phyloP scores from a whole-genome alignment of 2,888 invertebrate genomes.

The Dysmachus trigonus region DNA sequence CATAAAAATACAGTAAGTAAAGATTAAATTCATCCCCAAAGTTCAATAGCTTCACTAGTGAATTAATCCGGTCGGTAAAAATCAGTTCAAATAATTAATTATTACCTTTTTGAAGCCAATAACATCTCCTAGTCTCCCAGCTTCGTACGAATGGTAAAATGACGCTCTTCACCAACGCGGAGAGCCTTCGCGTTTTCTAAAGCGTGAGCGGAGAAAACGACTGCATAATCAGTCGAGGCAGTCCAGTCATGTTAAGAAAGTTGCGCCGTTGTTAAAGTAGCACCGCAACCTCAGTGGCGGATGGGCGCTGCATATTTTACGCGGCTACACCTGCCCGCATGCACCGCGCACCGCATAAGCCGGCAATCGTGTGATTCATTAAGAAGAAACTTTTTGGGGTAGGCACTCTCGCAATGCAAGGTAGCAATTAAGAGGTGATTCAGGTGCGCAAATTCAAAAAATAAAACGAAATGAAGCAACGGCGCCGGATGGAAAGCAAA shows the following conservation, averaged over 20 bases:
- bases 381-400: constrained; percentile 30
- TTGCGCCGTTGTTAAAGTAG: too few species aligned
- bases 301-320: neutral
- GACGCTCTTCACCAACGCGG: neutral
- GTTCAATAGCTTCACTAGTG: constrained; percentile 3
- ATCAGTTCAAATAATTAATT: constrained; percentile 20
- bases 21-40: neutral
- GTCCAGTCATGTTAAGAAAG: neutral
- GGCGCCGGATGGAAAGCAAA: neutral
- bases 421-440: constrained; percentile 22
- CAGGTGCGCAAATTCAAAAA: constrained; percentile 8
- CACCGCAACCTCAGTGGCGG: too few species aligned
- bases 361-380: neutral
- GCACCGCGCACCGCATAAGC: neutral
- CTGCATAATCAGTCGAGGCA: neutral
- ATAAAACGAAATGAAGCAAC: neutral
- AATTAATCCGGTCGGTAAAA: neutral
- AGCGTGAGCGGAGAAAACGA: constrained; percentile 22
- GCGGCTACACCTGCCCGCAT: neutral
- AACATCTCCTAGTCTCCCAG: neutral
- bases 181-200: neutral
- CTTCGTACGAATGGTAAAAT: neutral
- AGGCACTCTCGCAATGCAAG: neutral
- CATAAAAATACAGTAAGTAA: neutral
- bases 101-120: neutral